Base-by-base conservation (phyloP, 2,888 invertebrate species). In the Carabus problematicus region DNA sequence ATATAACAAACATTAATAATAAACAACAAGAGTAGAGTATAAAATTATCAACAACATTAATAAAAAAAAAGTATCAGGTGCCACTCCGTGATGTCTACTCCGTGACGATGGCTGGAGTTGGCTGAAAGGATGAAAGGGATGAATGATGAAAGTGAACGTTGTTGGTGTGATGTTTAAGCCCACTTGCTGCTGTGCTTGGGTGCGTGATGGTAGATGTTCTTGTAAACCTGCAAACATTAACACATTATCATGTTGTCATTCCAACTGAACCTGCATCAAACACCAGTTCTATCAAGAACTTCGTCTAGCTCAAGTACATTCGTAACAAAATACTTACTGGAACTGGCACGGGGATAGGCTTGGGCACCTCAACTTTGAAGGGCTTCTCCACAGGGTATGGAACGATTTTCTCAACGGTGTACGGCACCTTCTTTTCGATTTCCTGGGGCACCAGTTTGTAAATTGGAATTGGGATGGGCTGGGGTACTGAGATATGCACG, bases 301-400 rank as follows among this genome's bases (percentile, higher is more conserved):
- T 16, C n/a, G n/a, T n/a, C n/a, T 8, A 55, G 6, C 8, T 55
- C 18, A 14, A 19, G 19, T 8, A 55, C 7, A 55, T 55, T 43
- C 54, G 6, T n/a, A 29, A 14, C 8, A n/a, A 19, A 56, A 12
- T 60, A 67, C 67, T 67, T 60, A 67, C 69, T 9, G 69, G 69
- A 74, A 89, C 85, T 11, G 89, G 87, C 54, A 91, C 87, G 78
- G 88, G 89, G 58, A 91, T 89, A 77, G 87, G 90, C 82, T 90
- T 91, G 73, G 91, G 88, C 39, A 91, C 89, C 79, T 89, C 88
- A 4, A 91, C 89, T 74, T 90, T 90, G 85, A 90, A 91, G 4
- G 91, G 91, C 77, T 88, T 90, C 77, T 90, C 89, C 1, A 91
- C 86, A 74, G 89, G 89, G 75, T 90, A 89, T 16, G 89, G 88